Conservation (phyloP, 2,888 invertebrate species). For the Drosophila anomelani region DNA sequence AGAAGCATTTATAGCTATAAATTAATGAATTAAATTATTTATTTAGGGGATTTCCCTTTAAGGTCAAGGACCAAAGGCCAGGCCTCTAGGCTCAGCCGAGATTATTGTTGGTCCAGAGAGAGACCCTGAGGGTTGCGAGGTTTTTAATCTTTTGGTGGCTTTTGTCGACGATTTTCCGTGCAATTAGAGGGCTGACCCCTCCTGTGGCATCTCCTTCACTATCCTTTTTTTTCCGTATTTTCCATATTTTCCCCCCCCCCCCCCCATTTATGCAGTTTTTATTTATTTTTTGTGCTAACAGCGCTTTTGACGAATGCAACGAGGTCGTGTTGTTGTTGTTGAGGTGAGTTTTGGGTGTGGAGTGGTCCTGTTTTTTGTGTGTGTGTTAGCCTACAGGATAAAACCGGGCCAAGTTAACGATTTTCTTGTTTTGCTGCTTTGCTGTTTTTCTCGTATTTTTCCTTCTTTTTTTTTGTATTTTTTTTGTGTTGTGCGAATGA, state of each 20-base stretch:
- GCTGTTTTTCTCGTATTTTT: slow-evolving; percentile 13
- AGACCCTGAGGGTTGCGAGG: neutral
- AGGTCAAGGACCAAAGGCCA: slow-evolving; percentile 2
- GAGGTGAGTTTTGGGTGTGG: slow-evolving; percentile 28
- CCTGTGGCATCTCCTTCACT: slow-evolving; percentile 49
- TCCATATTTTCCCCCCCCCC: slow-evolving; percentile 12
- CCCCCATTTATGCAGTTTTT: slow-evolving; percentile 10
- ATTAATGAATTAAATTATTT: neutral
- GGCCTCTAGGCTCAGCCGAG: neutral
- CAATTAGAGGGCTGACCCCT: slow-evolving; percentile 47
- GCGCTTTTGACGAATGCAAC: slow-evolving; percentile 72
- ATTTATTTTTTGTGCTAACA: slow-evolving; percentile 38
- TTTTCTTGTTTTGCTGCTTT: slow-evolving; percentile 54
- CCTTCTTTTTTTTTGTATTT: slow-evolving; percentile 43
- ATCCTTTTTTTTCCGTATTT: slow-evolving; percentile 1
- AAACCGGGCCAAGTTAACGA: slow-evolving; percentile 62
- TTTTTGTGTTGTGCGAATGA: slow-evolving; percentile 58
- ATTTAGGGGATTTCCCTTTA: neutral
- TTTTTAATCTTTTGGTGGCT: slow-evolving; percentile 24
- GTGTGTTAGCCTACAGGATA: slow-evolving; percentile 37
- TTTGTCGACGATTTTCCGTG: slow-evolving; percentile 37
- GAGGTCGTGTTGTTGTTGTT: slow-evolving; percentile 52
- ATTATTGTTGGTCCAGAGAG: slow-evolving; percentile 6
- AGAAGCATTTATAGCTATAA: neutral
- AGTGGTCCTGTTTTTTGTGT: slow-evolving; percentile 2